Conservation (phyloP, 2,113 vertebrate species). For the Oreochromis tanganicae region DNA sequence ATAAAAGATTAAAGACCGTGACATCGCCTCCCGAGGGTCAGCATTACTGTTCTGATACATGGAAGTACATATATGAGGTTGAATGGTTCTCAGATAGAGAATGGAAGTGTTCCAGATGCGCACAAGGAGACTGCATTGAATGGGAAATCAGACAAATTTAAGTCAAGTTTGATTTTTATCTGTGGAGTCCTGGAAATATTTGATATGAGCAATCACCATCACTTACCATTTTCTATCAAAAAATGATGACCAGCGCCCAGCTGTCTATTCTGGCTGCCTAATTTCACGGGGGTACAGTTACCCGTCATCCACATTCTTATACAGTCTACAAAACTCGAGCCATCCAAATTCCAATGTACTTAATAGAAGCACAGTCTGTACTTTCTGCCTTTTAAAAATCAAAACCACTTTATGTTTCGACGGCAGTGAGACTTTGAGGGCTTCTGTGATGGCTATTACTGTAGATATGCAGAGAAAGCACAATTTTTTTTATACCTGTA, state of each 20-base stretch:
- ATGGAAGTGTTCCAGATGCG: neutral
- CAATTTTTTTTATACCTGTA: conserved; percentile 31
- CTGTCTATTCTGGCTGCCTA: neutral
- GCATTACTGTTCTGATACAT: neutral
- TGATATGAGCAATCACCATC: neutral
- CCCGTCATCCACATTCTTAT: neutral
- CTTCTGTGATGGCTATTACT: neutral
- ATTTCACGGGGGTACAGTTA: neutral
- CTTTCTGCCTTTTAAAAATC: neutral
- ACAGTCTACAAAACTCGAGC: neutral
- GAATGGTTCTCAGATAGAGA: neutral
- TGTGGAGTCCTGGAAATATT: neutral
- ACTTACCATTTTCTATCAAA: neutral
- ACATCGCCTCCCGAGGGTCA: neutral
- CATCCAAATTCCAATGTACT: neutral
- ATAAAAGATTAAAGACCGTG: neutral
- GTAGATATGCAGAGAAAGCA: conserved; percentile 27
- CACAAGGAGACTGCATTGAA: neutral
- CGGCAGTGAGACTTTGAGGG: neutral
- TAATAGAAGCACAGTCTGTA: neutral
- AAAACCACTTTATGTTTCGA: neutral
- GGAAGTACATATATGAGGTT: neutral
- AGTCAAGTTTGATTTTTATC: neutral
- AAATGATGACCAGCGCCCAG: no score
- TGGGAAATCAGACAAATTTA: neutral